phyloP scores from a whole-genome alignment of 2,113 vertebrate species.

The Brachypodius melanocephalos region DNA sequence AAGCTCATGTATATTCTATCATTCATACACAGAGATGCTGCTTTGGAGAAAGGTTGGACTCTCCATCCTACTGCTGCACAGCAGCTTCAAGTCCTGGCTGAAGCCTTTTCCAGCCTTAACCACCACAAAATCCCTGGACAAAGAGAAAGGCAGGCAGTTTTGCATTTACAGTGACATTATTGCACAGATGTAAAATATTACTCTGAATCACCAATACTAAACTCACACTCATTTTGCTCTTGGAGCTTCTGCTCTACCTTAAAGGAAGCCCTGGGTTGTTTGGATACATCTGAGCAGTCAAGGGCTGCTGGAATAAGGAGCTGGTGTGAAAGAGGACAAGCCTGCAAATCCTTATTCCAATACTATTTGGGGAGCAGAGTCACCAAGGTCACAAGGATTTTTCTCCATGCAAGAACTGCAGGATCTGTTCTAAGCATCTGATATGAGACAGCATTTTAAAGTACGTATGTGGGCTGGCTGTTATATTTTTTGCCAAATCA shows the following conservation, averaged over 20 bases:
- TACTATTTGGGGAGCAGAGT: not conserved
- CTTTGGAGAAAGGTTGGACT: not conserved
- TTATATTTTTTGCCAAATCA: conserved; percentile 30
- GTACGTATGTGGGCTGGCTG: conserved; percentile 36
- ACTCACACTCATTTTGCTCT: not conserved
- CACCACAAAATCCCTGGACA: fast-evolving
- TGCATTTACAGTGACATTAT: not conserved
- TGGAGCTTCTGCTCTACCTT: not conserved
- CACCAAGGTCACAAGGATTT: not conserved
- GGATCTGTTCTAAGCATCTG: not conserved
- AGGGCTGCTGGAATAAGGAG: not conserved
- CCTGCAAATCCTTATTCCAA: not conserved
- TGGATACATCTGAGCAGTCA: not conserved
- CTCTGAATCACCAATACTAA: not conserved
- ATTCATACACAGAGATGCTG: not conserved
- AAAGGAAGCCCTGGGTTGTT: not conserved
- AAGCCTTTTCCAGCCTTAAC: not conserved
- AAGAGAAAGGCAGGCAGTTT: not conserved
- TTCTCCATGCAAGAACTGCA: not conserved
- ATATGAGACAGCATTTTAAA: conserved; percentile 20
- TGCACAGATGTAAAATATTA: not conserved
- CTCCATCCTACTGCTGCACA: not conserved
- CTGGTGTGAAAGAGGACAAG: not conserved
- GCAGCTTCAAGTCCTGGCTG: not conserved
- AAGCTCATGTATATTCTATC: not conserved